phyloP scores from a whole-genome alignment of 1,140 invertebrate species.

The Papilio polytes region DNA sequence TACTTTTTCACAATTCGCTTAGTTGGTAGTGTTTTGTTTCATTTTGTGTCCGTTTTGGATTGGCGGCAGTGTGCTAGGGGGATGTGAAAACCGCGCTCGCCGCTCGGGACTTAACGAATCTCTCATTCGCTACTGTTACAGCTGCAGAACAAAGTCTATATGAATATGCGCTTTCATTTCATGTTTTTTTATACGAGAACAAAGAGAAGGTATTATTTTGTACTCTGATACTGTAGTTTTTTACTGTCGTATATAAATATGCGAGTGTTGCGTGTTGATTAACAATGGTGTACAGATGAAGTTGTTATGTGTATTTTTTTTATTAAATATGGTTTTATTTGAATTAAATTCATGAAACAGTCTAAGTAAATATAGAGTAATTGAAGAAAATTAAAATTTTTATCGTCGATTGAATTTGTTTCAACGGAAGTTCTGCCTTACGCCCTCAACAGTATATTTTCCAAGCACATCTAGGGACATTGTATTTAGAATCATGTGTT shows the following conservation, averaged over 20 bases:
- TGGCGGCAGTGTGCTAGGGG: not conserved
- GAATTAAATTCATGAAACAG: not conserved
- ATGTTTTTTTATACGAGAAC: conserved; percentile 21
- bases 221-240: conserved; percentile 24
- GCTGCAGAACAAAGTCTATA: conserved; percentile 15
- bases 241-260: conserved; percentile 18
- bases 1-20: too few species aligned
- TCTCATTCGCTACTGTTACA: conserved; percentile 9
- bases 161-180: conserved; percentile 26
- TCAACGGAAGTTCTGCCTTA: too few species aligned
- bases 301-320: not conserved
- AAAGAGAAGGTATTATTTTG: conserved; percentile 29
- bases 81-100: conserved; percentile 16
- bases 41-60: not conserved
- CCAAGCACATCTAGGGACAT: not conserved
- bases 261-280: not conserved
- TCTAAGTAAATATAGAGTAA: not conserved
- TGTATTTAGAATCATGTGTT: not conserved
- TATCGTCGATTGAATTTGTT: too few species aligned
- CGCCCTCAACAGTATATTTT: not conserved
- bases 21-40: not conserved
- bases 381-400: not conserved
- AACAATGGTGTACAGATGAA: not conserved
- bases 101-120: conserved; percentile 21
- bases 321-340: not conserved